Evolutionary conservation across 2,888 invertebrate genomes (phyloP), one percentile per base, ranked within the genome.

Genomic region (Azorinus chamasolen): DNA sequence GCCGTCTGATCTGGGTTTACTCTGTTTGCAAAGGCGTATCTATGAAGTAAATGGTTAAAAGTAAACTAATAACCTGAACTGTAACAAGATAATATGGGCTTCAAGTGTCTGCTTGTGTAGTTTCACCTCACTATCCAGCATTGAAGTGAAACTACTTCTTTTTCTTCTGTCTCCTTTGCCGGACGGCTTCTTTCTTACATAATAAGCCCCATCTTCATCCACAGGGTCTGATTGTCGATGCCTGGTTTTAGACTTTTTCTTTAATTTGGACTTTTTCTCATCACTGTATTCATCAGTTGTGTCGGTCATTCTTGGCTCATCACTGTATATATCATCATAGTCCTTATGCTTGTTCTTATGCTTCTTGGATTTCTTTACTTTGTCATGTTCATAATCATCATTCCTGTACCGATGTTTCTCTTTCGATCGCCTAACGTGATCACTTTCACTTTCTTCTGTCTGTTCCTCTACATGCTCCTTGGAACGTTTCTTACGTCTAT

Each of bases 321-420:
- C 32, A 32, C 5, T 4, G 32, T 32, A 32, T 6, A 32, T 10
- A 32, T 32, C 32, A 32, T 32, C 4, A 32, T 32, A 4, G 4
- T 6, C 10, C 32, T 32, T 4, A 10, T 32, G 32, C 32, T 32
- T 32, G 32, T 32, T 32, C 32, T 32, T 39, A 1, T 18, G 22
- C 22, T 37, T 45, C 37, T 63, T 64, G 14, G 65, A 48, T 18
- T 59, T 68, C 55, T 76, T 70, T 5, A 72, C 46, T 50, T 66
- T 77, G 18, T 71, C 68, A 64, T 72, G 77, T 10, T 53, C 77
- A 61, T 64, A 77, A 27, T 77, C 72, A 64, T 71, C 68, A 63
- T 77, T 68, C 48, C 59, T 63, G 45, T 77, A 72, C 25, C 24
- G 37, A 18, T 57, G 50, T 50, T 66, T 58, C 51, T 58, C 58